phyloP scores from a whole-genome alignment of 2,797 vertebrate genomes.

The Jordanella pulchra region DNA sequence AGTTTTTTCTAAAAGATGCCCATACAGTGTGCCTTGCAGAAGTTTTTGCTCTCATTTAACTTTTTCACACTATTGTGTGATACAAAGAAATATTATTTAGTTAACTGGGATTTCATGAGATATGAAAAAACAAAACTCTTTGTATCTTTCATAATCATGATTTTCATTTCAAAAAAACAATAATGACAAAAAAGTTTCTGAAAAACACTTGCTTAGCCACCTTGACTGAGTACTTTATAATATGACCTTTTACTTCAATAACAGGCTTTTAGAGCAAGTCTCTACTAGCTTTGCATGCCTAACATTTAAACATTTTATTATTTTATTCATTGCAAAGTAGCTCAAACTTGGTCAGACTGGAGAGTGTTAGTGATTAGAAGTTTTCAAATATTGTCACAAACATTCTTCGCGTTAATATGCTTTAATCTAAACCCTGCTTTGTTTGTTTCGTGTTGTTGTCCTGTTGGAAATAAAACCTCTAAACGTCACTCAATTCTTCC shows the following conservation, averaged over 20 bases:
- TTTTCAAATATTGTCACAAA: too few species aligned
- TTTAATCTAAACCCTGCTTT: too few species aligned
- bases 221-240: neutral
- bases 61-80: neutral
- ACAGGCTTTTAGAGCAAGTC: neutral
- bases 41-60: neutral
- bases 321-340: neutral
- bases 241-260: neutral
- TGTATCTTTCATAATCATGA: neutral
- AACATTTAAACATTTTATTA: neutral
- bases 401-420: too few species aligned
- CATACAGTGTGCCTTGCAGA: neutral
- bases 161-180: neutral
- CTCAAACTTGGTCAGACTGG: neutral
- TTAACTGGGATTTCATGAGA: too few species aligned
- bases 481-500: too few species aligned
- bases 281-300: neutral
- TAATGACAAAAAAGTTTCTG: neutral
- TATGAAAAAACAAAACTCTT: neutral
- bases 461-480: too few species aligned
- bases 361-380: neutral
- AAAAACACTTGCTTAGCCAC: neutral
- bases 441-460: too few species aligned
- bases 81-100: neutral
- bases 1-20: neutral